phyloP scores from a whole-genome alignment of 2,888 invertebrate species.

The Volucella inanis region DNA sequence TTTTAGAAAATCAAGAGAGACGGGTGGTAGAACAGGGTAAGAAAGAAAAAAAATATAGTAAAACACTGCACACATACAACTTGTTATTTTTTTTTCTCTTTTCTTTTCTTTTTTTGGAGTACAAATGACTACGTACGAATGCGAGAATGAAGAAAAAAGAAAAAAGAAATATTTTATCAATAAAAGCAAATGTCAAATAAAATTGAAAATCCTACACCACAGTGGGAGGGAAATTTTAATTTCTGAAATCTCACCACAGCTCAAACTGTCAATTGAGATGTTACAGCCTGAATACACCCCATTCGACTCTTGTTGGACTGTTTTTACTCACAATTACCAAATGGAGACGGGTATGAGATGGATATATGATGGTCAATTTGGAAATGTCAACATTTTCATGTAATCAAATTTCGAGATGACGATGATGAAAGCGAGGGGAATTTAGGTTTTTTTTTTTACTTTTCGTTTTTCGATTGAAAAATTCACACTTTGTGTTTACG shows the following conservation, averaged over 20 bases:
- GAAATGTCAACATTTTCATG: conserved; percentile 51
- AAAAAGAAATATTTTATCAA: conserved; percentile 60
- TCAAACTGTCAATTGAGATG: conserved; percentile 30
- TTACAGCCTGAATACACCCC: background rate
- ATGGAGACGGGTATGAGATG: conserved; percentile 8
- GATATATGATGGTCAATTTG: background rate
- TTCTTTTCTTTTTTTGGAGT: conserved; percentile 28
- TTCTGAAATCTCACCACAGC: conserved; percentile 40
- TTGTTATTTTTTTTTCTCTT: conserved; percentile 3
- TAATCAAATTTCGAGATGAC: conserved; percentile 49
- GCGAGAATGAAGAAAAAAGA: conserved; percentile 29
- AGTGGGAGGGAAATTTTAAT: conserved; percentile 40
- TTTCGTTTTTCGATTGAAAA: background rate
- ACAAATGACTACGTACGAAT: conserved; percentile 24
- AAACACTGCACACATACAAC: conserved; percentile 40
- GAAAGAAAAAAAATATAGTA: conserved; percentile 49
- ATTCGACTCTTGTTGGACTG: background rate
- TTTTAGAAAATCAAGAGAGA: conserved; percentile 47
- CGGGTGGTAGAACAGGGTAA: conserved; percentile 20
- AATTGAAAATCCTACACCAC: conserved; percentile 24
- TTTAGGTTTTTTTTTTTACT: conserved; percentile 43
- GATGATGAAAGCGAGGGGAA: conserved; percentile 54
- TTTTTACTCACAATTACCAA: background rate
- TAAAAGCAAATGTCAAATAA: conserved; percentile 61
- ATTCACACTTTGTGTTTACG: conserved; percentile 15